Evolutionary conservation across 1,140 invertebrate species (phyloP).

Genomic region (Meloidogyne floridensis): DNA sequence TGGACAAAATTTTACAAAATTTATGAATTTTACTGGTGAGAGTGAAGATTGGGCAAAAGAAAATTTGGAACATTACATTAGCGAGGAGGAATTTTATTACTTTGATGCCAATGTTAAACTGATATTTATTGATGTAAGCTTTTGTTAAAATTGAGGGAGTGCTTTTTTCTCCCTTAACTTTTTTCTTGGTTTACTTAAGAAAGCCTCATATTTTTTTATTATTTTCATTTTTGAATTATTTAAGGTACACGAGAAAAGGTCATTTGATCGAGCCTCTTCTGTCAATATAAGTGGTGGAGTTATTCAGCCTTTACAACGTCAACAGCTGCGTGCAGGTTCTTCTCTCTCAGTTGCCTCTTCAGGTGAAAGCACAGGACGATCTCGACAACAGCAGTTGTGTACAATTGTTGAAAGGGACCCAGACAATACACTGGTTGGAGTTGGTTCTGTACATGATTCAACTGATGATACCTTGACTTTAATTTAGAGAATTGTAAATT

Average conservation of each 20-base stretch:
- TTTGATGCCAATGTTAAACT: slow-evolving; percentile 16
- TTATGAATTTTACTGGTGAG: not conserved
- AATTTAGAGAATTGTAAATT: not conserved
- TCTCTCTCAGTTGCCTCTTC: slow-evolving; percentile 17
- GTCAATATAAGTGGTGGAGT: not conserved
- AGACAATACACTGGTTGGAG: slow-evolving; percentile 29
- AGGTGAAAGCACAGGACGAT: not conserved
- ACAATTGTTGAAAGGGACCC: slow-evolving; percentile 29
- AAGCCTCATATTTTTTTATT: not conserved
- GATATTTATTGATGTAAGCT: slow-evolving; percentile 25
- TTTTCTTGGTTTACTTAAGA: not conserved
- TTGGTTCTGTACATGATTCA: not conserved
- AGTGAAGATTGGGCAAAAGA: slow-evolving; percentile 7
- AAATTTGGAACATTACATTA: not conserved
- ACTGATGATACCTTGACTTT: slow-evolving; percentile 27
- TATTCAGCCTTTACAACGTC: not conserved
- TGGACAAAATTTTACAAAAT: slow-evolving; percentile 18
- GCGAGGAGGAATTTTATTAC: slow-evolving; percentile 30
- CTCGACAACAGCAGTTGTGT: slow-evolving; percentile 4
- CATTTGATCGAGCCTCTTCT: not conserved
- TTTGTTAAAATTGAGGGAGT: not conserved
- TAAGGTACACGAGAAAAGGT: not conserved
- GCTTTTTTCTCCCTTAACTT: not conserved
- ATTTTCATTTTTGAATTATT: slow-evolving; percentile 1
- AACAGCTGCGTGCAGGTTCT: slow-evolving; percentile 11